Percentiles rank a stretch among this genome's conserved stretches.
These are phyloP conservation scores for Lithophane leautieri DNA, from an alignment of 2,888 invertebrate genomes.

Conservation along the genomic window DNA sequence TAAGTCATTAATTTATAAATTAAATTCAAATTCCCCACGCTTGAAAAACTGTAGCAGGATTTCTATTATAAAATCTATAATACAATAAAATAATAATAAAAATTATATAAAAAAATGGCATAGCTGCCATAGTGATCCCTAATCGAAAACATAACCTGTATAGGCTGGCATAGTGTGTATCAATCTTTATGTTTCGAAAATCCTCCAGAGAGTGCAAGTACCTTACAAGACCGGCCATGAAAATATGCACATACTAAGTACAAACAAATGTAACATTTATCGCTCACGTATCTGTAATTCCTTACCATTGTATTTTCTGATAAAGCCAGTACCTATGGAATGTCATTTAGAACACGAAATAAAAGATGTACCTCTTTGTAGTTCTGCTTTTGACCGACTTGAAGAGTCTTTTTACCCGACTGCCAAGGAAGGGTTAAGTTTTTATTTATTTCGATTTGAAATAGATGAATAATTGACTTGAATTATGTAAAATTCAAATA, in stretches of 20 bases:
- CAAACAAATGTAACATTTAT: constrained; percentile 32
- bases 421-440: no score
- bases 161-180: neutral
- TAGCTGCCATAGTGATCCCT: neutral
- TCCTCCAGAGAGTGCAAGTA: constrained; percentile 13
- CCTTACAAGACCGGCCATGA: constrained; percentile 14
- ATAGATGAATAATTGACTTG: neutral
- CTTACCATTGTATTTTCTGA: constrained; percentile 42
- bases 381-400: neutral
- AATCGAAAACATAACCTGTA: neutral
- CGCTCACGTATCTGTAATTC: constrained; percentile 27
- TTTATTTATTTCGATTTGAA: neutral
- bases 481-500: neutral
- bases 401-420: no score
- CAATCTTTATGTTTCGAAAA: neutral
- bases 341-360: constrained; percentile 7
- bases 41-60: neutral
- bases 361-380: neutral
- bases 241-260: constrained; percentile 39
- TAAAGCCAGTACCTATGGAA: neutral
- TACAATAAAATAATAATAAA: no score
- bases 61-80: neutral
- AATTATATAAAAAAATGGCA: no score
- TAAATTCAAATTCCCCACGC: no score
- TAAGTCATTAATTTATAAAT: no score